Percentiles rank a stretch among this genome's conserved stretches.
Conservation (phyloP, 2,888 invertebrate genomes). For the Agonopterix arenella region DNA sequence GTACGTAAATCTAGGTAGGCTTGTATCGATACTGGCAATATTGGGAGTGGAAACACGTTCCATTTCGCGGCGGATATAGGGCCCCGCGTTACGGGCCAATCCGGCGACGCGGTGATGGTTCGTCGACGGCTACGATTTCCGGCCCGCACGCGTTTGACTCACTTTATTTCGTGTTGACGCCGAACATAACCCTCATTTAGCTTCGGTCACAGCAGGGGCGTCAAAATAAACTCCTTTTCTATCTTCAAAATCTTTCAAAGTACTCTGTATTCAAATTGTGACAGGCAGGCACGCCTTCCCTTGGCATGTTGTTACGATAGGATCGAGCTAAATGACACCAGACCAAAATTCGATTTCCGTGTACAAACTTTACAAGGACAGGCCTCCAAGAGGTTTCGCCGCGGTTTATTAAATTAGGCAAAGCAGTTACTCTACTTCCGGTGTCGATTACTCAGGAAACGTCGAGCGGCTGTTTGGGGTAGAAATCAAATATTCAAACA, state of each 20-base stretch:
- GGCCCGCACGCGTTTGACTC: conserved; percentile 39
- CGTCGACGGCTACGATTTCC: conserved; percentile 62
- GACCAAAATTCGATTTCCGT: conserved; percentile 27
- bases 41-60: conserved; percentile 60
- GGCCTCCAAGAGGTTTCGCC: conserved; percentile 15
- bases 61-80: conserved; percentile 66
- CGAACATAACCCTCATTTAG: conserved; percentile 24
- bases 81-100: conserved; percentile 51
- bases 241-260: background rate
- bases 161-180: conserved; percentile 42
- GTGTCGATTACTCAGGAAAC: conserved; percentile 15
- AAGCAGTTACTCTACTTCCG: conserved; percentile 15
- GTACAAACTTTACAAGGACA: conserved; percentile 20
- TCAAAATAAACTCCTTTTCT: conserved; percentile 21
- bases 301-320: conserved; percentile 17
- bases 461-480: conserved; percentile 9
- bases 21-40: conserved; percentile 24
- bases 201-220: conserved; percentile 19
- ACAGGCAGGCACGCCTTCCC: conserved; percentile 16
- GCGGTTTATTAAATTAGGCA: conserved; percentile 24
- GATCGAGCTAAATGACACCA: conserved; percentile 23
- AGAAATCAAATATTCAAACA: conserved; percentile 8
- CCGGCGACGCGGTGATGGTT: conserved; percentile 53
- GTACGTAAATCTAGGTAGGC: conserved; percentile 6
- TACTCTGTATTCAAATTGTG: conserved; percentile 13